Evolutionary conservation across 2,797 vertebrate species (phyloP).

Genomic region (Buphagus erythrorhynchus): DNA sequence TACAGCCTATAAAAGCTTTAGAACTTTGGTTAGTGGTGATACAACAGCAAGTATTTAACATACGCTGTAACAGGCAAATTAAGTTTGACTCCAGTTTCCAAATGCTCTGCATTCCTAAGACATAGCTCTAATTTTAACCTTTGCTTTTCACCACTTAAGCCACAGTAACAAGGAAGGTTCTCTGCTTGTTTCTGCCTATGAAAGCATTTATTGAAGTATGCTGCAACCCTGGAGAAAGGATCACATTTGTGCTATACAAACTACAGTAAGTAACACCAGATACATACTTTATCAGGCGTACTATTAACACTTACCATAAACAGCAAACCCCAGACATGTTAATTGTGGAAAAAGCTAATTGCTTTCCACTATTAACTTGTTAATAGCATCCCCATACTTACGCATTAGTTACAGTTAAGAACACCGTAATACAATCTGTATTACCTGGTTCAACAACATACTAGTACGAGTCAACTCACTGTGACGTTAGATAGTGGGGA

Average conservation of each 20-base stretch:
- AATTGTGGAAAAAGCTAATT: conserved; percentile 71
- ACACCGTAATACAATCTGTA: conserved; percentile 68
- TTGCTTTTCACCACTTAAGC: conserved; percentile 39
- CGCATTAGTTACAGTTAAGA: conserved; percentile 84
- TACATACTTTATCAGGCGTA: conserved; percentile 62
- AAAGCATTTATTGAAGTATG: conserved; percentile 20
- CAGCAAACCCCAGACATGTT: conserved; percentile 75
- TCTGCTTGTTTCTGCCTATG: conserved; percentile 9
- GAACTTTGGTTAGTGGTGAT: conserved; percentile 20
- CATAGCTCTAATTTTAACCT: neutral
- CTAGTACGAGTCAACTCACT: conserved; percentile 77
- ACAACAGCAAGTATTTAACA: neutral
- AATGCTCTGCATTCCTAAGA: conserved; percentile 14
- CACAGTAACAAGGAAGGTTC: conserved; percentile 27
- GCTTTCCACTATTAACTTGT: conserved; percentile 82
- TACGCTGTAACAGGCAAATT: neutral
- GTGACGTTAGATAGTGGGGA: conserved; percentile 79
- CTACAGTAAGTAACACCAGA: conserved; percentile 54
- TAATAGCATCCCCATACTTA: conserved; percentile 80
- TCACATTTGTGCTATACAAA: conserved; percentile 58
- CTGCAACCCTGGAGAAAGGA: conserved; percentile 48
- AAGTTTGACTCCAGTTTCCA: conserved; percentile 4
- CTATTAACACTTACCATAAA: conserved; percentile 77
- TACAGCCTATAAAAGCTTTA: conserved; percentile 6
- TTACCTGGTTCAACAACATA: conserved; percentile 69